phyloP scores from a whole-genome alignment of 2,113 vertebrate species.

The Lucifuga dentata region DNA sequence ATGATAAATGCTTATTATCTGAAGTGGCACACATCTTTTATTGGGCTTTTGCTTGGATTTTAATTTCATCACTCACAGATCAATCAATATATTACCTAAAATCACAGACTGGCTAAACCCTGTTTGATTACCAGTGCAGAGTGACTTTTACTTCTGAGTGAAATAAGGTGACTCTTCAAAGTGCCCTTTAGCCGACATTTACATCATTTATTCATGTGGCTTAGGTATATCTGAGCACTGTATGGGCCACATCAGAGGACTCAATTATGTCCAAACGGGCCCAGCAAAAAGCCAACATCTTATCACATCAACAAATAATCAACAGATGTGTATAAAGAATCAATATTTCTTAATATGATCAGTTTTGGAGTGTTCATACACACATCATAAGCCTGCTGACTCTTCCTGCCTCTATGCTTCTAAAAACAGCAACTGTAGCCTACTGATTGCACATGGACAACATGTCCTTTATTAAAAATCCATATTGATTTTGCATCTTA shows the following conservation, averaged over 20 bases:
- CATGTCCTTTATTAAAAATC: too few species aligned
- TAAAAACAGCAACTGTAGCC: too few species aligned
- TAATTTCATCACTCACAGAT: not conserved
- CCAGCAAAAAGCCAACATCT: constrained; percentile 20
- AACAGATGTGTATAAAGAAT: not conserved
- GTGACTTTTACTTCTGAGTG: not conserved
- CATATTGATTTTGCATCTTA: too few species aligned
- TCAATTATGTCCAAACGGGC: constrained; percentile 41
- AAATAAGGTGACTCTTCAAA: constrained; percentile 44
- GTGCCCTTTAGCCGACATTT: constrained; percentile 57
- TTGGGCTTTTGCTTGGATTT: not conserved
- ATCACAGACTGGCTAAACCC: not conserved
- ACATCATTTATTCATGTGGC: constrained; percentile 66
- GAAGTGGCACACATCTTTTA: not conserved
- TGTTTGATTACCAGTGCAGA: not conserved
- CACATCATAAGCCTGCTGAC: too few species aligned
- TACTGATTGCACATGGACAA: too few species aligned
- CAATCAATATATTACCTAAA: not conserved
- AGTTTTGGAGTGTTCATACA: too few species aligned
- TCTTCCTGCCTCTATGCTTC: too few species aligned
- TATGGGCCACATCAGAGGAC: constrained; percentile 57
- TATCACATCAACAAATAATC: not conserved
- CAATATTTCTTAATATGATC: not conserved
- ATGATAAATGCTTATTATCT: not conserved
- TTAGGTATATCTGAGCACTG: not conserved